Percentiles rank a stretch among this genome's conserved stretches.
These are phyloP conservation scores for Drosophila robusta DNA, from an alignment of 2,888 invertebrate species.

Conservation along the genomic window DNA sequence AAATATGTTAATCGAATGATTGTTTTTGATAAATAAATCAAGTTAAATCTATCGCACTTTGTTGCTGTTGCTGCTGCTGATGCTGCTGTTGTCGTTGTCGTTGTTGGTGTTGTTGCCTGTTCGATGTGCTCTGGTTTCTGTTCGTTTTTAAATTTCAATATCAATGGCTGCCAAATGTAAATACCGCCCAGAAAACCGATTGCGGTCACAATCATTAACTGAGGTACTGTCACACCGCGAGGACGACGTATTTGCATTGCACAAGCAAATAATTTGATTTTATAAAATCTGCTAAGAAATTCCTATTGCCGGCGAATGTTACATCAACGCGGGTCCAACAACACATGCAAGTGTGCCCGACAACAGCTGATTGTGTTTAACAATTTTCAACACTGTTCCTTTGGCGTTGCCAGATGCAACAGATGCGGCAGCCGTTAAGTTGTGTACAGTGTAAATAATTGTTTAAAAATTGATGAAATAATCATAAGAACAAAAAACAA, in stretches of 20 bases:
- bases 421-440: slow-evolving; percentile 5
- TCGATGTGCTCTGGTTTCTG: slow-evolving; percentile 29
- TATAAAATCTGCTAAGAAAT: not conserved
- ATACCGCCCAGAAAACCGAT: slow-evolving; percentile 83
- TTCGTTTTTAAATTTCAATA: slow-evolving; percentile 76
- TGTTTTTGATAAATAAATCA: not conserved
- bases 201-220: slow-evolving; percentile 84
- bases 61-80: slow-evolving; percentile 6
- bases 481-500: not conserved
- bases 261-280: slow-evolving; percentile 21
- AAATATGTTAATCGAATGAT: not conserved
- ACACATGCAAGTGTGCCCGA: not conserved
- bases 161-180: slow-evolving; percentile 85
- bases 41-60: slow-evolving; percentile 53
- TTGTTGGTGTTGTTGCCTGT: slow-evolving; percentile 4
- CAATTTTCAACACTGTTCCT: slow-evolving; percentile 21
- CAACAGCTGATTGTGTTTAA: slow-evolving; percentile 35
- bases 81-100: slow-evolving; percentile 10
- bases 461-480: not conserved
- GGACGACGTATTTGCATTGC: slow-evolving; percentile 84
- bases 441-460: not conserved
- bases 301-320: slow-evolving; percentile 36
- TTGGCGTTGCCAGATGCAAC: slow-evolving; percentile 41
- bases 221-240: slow-evolving; percentile 81
- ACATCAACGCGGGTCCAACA: slow-evolving; percentile 41